These are phyloP conservation scores for Radopholus similis DNA, from an alignment of 1,140 invertebrate genomes.

Conservation along the genomic window DNA sequence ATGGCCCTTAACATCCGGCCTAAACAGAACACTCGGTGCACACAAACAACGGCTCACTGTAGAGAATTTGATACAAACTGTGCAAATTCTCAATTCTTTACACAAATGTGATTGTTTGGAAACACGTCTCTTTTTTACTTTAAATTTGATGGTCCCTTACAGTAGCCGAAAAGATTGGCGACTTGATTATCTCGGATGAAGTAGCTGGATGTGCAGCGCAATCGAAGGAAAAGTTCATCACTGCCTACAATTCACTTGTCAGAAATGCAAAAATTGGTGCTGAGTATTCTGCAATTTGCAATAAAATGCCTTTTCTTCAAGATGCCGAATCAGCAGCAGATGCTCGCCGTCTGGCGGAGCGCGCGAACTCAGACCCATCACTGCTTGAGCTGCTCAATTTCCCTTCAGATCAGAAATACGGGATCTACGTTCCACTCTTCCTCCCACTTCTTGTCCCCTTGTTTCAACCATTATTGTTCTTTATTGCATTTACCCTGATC, in stretches of 20 bases:
- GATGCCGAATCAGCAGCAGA: conserved; percentile 17
- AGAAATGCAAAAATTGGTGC: background rate
- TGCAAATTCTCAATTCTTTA: conserved; percentile 23
- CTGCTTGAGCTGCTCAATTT: conserved; percentile 39
- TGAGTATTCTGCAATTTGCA: background rate
- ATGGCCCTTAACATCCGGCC: background rate
- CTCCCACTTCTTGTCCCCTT: conserved; percentile 34
- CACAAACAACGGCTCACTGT: conserved; percentile 17
- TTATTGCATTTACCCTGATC: too few relatives aligned
- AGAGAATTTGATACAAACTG: conserved; percentile 30
- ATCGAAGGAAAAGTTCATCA: conserved; percentile 25
- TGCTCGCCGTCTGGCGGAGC: conserved; percentile 39
- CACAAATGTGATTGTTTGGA: conserved; percentile 18
- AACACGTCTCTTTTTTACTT: background rate
- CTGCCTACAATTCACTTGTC: conserved; percentile 8
- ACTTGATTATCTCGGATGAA: conserved; percentile 36
- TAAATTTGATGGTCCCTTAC: background rate
- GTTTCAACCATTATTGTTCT: conserved; percentile 17
- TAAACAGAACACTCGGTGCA: background rate
- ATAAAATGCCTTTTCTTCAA: conserved; percentile 11
- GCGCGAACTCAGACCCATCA: conserved; percentile 31
- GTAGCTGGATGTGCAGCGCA: conserved; percentile 18
- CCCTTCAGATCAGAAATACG: conserved; percentile 44
- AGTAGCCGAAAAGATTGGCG: conserved; percentile 33
- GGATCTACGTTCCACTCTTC: conserved; percentile 37